Evolutionary conservation across 2,888 invertebrate genomes (phyloP), one percentile per base, ranked within the genome.

Genomic region (Caenorhabditis imperialis): DNA sequence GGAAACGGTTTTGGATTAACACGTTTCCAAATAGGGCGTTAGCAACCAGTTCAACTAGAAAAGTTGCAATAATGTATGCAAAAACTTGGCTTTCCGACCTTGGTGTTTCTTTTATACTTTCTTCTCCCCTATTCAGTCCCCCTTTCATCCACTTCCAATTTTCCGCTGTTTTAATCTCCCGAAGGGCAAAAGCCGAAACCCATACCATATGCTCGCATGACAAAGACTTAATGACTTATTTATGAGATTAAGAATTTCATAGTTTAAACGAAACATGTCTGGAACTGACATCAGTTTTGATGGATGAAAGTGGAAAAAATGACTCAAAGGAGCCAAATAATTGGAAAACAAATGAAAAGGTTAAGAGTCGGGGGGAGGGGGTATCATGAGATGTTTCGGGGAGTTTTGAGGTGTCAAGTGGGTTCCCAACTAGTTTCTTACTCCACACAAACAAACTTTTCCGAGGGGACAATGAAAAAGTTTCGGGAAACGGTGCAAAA

Each of bases 391-490:
- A 42, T 61, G 61, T 60, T 44, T 27, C 40, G n/a, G 16, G 27
- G 12, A 51, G 16, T 51, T 53, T 53, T 45, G 47, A 55, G 57
- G 57, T 65, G 65, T 65, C 65, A 65, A 65, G 65, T 57, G 65
- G 65, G 40, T 55, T 63, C 63, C 1, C 45, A 25, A 30, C 50
- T 38, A 50, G 35, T 44, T 44, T 22, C n/a, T 22, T 40, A 25
- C 42, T 22, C 8, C 16, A 8, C 27, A 40, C 38, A 54, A 54
- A 30, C 30, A 30, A 30, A 30, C 30, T 7, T 30, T 10, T 38
- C 7, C 1, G 23, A 54, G 38, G 37, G 18, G 40, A 45, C 60
- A 50, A 30, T 40, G 48, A 33, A 44, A 30, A n/a, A n/a, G n/a
- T 30, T 30, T 30, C 10, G 10, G 30, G n/a, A 6, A 40, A 16